These are phyloP conservation scores for Spodoptera litura DNA, from an alignment of 1,140 invertebrate species.

Conservation along the genomic window DNA sequence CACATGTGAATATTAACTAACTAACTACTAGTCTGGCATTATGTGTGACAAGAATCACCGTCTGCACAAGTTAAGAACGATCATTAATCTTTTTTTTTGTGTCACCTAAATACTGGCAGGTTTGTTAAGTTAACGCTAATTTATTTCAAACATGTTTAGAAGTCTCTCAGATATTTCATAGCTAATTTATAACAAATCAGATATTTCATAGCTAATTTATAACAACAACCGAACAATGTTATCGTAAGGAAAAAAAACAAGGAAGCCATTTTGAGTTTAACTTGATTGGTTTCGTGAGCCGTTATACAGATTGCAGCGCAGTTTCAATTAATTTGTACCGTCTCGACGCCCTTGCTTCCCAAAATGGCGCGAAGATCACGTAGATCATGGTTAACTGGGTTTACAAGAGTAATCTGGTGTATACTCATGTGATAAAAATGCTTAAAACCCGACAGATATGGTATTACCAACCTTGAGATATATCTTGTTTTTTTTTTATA, in stretches of 20 bases:
- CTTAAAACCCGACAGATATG: too few species aligned
- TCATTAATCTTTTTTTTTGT: conserved; percentile 22
- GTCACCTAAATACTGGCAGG: neutral
- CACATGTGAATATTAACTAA: neutral
- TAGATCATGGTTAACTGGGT: conserved; percentile 19
- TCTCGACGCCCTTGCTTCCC: conserved; percentile 30
- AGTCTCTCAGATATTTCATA: too few species aligned
- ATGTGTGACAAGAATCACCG: neutral
- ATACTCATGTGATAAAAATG: neutral
- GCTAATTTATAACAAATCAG: too few species aligned
- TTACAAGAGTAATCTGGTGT: neutral
- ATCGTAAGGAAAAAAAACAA: conserved; percentile 20
- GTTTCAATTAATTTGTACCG: neutral
- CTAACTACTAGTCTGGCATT: neutral
- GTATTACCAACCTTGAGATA: too few species aligned
- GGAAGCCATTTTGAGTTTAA: conserved; percentile 28
- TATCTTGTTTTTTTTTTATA: too few species aligned
- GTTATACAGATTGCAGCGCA: neutral
- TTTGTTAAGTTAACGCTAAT: too few species aligned
- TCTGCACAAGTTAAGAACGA: neutral
- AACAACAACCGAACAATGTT: conserved; percentile 18
- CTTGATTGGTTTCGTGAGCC: neutral
- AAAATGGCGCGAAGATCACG: conserved; percentile 27
- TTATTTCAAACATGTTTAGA: too few species aligned
- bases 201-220: too few species aligned